A percentile compares a stretch with the other conserved stretches of the same genome.
phyloP scores from a whole-genome alignment of 2,888 invertebrate species.

The Autographa pulchrina region DNA sequence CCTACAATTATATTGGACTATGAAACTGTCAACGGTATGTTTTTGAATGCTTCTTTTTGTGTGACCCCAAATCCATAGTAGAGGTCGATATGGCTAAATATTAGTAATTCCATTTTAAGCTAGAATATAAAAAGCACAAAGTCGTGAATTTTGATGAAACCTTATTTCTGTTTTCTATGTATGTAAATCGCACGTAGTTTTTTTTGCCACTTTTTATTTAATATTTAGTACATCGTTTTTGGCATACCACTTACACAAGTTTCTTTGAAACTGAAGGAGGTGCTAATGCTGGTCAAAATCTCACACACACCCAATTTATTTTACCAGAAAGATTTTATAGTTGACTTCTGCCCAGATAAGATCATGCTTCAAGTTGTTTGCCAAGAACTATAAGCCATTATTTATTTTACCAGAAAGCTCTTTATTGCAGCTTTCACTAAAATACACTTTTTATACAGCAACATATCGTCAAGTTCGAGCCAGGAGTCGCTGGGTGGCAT shows the following conservation, averaged over 20 bases:
- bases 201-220: neutral
- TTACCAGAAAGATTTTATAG: too few relatives aligned
- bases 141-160: neutral
- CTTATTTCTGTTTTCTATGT: too few relatives aligned
- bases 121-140: neutral
- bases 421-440: conserved; percentile 12
- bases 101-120: conserved; percentile 83
- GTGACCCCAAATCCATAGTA: conserved; percentile 69
- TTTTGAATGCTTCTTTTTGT: conserved; percentile 61
- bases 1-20: conserved; percentile 29
- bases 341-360: neutral
- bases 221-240: neutral
- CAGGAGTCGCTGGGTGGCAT: conserved; percentile 96
- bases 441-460: conserved; percentile 21
- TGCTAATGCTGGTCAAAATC: neutral
- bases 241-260: neutral
- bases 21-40: conserved; percentile 63
- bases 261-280: neutral
- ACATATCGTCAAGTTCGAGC: conserved; percentile 87
- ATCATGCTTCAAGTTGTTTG: neutral
- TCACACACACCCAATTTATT: too few relatives aligned
- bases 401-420: too few relatives aligned
- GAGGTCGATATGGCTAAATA: conserved; percentile 54
- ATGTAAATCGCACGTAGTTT: too few relatives aligned
- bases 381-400: neutral